Conservation (phyloP, 2,797 vertebrate species). For the Sarcophilus harrisii region DNA sequence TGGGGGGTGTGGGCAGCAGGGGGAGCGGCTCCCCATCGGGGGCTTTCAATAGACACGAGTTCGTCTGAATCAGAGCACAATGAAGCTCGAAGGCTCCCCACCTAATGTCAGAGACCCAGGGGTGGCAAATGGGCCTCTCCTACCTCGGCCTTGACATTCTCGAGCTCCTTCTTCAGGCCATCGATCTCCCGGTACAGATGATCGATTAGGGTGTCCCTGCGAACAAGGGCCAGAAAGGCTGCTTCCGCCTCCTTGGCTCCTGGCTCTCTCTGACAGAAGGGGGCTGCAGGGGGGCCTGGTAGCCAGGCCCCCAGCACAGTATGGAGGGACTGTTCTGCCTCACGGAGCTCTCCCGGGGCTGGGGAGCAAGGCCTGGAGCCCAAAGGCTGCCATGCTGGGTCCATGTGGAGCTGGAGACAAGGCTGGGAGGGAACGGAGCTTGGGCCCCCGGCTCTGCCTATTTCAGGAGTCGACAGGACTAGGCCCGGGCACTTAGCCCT, state of each 20-base stretch:
- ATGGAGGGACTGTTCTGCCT: neutral
- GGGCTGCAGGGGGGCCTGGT: neutral
- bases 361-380: neutral
- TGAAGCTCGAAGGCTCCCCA: neutral
- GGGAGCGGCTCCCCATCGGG: rapidly evolving
- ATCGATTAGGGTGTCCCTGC: conserved; percentile 94
- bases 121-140: neutral
- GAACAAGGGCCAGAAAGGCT: conserved; percentile 31
- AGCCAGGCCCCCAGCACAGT: neutral
- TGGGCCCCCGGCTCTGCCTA: neutral
- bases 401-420: neutral
- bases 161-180: conserved; percentile 93
- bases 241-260: neutral
- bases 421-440: neutral
- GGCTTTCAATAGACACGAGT: neutral
- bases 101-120: neutral
- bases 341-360: conserved; percentile 1
- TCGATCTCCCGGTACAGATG: conserved; percentile 92
- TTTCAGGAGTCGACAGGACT: too few relatives aligned
- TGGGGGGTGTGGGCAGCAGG: too few relatives aligned
- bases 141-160: conserved; percentile 94
- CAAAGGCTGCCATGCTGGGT: too few relatives aligned
- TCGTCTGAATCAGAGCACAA: neutral
- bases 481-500: too few relatives aligned
- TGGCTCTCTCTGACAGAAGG: neutral